phyloP scores from a whole-genome alignment of 2,888 invertebrate genomes.

The Acleris emargana region DNA sequence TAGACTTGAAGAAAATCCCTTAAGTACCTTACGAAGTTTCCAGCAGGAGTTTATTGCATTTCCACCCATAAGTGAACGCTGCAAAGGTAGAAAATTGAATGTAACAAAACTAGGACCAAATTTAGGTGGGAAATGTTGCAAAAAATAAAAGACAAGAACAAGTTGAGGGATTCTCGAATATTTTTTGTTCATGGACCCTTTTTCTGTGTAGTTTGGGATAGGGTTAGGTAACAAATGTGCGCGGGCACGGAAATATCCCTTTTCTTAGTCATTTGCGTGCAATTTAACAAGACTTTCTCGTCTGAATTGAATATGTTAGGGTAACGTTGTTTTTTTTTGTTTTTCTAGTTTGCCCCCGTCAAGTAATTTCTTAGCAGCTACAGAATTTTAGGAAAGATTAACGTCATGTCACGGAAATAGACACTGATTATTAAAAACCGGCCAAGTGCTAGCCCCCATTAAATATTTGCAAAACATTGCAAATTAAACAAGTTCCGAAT shows the following conservation, averaged over 20 bases:
- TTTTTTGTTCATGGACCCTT: conserved; percentile 13
- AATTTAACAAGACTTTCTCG: neutral
- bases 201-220: conserved; percentile 11
- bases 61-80: neutral
- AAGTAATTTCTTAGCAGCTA: too few species aligned
- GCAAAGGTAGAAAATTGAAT: neutral
- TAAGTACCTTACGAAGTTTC: conserved; percentile 10
- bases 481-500: too few species aligned
- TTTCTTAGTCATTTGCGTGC: conserved; percentile 18
- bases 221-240: conserved; percentile 22
- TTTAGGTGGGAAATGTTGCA: conserved; percentile 12
- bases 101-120: conserved; percentile 5
- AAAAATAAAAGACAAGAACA: conserved; percentile 11
- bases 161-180: conserved; percentile 9
- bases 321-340: too few species aligned
- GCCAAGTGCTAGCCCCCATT: too few species aligned
- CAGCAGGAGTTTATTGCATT: neutral
- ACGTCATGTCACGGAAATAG: too few species aligned
- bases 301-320: too few species aligned
- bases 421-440: too few species aligned
- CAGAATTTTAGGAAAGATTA: too few species aligned
- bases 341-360: too few species aligned
- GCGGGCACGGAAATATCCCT: conserved; percentile 9
- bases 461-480: too few species aligned
- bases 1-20: neutral